Conservation (phyloP, 2,797 vertebrate species). For the Brachyalestes nurse region DNA sequence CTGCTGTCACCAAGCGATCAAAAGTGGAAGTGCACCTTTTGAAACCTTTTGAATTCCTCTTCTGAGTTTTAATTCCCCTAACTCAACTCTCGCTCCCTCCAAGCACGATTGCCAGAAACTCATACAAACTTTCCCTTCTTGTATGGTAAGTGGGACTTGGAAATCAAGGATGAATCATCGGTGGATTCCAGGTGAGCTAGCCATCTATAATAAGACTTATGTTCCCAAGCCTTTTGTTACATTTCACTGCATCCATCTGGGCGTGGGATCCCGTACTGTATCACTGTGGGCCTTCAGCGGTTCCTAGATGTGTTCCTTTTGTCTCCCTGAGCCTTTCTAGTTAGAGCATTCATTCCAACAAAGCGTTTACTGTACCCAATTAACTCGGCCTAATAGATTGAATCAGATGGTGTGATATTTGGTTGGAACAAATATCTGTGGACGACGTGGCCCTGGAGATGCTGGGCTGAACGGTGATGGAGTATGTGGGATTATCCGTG, state of each 20-base stretch:
- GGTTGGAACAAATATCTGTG: constrained; percentile 45
- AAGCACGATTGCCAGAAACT: too few relatives aligned
- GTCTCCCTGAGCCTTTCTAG: constrained; percentile 18
- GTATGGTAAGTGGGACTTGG: constrained; percentile 9
- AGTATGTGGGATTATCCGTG: constrained; percentile 44
- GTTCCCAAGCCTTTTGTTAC: constrained; percentile 19
- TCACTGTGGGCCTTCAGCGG: neutral
- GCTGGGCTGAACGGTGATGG: constrained; percentile 9
- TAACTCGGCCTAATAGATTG: constrained; percentile 45
- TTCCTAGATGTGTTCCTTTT: constrained; percentile 1
- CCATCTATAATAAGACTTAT: constrained; percentile 24
- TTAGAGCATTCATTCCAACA: constrained; percentile 36
- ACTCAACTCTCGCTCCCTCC: too few relatives aligned
- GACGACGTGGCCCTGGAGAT: constrained; percentile 47
- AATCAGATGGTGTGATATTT: constrained; percentile 53
- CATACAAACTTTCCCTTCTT: too few relatives aligned
- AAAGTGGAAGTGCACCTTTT: constrained; percentile 14
- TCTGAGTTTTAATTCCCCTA: too few relatives aligned
- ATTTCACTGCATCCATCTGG: constrained; percentile 46
- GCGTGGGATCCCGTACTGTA: constrained; percentile 12
- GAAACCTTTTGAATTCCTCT: too few relatives aligned
- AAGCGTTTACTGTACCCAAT: constrained; percentile 50
- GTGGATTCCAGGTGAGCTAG: constrained; percentile 34
- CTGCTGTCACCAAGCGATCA: constrained; percentile 57
- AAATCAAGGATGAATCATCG: constrained; percentile 10